phyloP scores from a whole-genome alignment of 2,113 vertebrate species.

The Pogonocichla stellata region DNA sequence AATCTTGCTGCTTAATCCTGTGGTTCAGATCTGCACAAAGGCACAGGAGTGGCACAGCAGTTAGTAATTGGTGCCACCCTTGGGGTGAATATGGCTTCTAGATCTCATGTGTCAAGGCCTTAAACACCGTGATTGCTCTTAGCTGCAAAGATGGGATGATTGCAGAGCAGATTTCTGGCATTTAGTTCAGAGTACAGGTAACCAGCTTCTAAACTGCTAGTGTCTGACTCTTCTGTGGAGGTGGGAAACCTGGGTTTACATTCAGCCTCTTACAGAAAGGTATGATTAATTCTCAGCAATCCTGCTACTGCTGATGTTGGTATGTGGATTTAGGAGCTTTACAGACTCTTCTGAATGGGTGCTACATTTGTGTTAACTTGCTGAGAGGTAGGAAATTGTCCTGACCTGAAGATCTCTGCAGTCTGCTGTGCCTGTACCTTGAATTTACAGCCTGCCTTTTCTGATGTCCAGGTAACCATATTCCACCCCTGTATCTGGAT shows the following conservation, averaged over 20 bases:
- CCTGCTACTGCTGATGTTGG: neutral
- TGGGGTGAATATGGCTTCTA: neutral
- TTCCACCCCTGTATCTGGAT: slow-evolving; percentile 93
- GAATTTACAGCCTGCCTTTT: neutral
- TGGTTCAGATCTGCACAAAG: neutral
- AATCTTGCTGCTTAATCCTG: neutral
- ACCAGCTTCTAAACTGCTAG: neutral
- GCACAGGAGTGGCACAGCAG: neutral
- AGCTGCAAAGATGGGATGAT: neutral
- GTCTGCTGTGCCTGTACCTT: neutral
- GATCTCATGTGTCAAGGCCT: neutral
- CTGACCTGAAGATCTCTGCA: neutral
- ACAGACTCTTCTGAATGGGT: neutral
- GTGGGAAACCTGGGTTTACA: neutral
- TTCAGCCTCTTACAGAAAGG: neutral
- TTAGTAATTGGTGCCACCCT: neutral
- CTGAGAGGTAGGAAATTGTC: neutral
- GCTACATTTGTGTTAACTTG: neutral
- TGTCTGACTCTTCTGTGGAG: neutral
- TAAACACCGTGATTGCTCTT: fast-evolving
- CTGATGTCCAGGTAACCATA: slow-evolving; percentile 86
- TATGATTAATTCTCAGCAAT: neutral
- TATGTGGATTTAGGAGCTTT: neutral
- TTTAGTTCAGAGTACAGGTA: neutral
- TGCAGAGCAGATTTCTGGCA: neutral